Evolutionary conservation across 2,888 invertebrate genomes (phyloP), one percentile per base, ranked within the genome.

Genomic region (Microctonus hyperodae): DNA sequence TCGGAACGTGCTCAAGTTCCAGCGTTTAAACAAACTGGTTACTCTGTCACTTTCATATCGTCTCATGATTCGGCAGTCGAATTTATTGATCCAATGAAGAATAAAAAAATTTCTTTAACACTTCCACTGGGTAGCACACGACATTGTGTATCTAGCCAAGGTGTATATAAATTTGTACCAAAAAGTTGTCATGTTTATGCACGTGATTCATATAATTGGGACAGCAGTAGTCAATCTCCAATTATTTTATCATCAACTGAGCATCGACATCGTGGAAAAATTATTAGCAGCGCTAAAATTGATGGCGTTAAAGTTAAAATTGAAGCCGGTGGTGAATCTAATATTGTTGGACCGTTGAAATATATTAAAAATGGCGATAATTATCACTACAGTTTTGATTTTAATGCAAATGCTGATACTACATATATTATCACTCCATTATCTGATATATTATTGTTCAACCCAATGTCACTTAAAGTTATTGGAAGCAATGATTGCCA

Each of bases 141-240:
- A 44, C 89, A 92, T 76, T 97, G 97, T 82, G 88, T 97, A 51
- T 87, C 90, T 1, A 86, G 87, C 72, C 87, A 91, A 0, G 92
- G 90, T 1, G 82, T 82, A 55, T 95, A 94, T 81, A 85, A 86
- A 63, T 90, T 96, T 61, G 86, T 87, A 5, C 90, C 96, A 4
- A 88, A 88, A 70, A 92, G 95, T 57, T 97, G 97, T 79, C 97
- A 97, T 83, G 86, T 88, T 69, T 95, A 94, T 83, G 86, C 87
- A 33, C 85, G 85, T 59, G 77, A 85, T 1, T 76, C 80, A 2
- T 87, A 87, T 72, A 79, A 77, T 10, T 88, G 87, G 83, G 85
- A 87, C 65, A 87, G 88, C 10, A 79, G 73, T 40, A 80, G 79
- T 61, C 81, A 82, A 10, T 76, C 80, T 1, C 79, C 85, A 3